These are phyloP conservation scores for Sebastes glaucus DNA, from an alignment of 2,797 vertebrate species.

Conservation along the genomic window DNA sequence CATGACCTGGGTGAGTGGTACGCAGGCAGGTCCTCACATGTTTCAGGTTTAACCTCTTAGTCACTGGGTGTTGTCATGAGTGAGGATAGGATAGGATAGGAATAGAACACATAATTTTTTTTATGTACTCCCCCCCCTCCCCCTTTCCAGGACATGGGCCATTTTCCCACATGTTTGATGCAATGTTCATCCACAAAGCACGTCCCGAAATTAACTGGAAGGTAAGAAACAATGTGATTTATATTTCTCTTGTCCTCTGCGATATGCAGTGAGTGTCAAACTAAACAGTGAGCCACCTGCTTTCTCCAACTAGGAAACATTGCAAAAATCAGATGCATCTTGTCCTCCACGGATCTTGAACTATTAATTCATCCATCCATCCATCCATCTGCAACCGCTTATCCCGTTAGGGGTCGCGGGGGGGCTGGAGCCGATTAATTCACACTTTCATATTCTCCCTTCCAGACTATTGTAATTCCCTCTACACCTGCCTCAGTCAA, in stretches of 20 bases:
- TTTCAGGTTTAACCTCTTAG: neutral
- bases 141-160: constrained; percentile 91
- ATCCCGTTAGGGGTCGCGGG: too few relatives aligned
- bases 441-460: too few relatives aligned
- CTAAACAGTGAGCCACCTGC: neutral
- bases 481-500: too few relatives aligned
- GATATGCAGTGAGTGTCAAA: neutral
- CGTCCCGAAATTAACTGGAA: constrained; percentile 86
- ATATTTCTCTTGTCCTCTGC: neutral
- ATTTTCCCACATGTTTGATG: constrained; percentile 97
- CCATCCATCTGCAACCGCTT: too few relatives aligned
- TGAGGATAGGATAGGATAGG: neutral
- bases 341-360: too few relatives aligned
- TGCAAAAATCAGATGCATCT: too few relatives aligned
- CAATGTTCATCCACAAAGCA: constrained; percentile 90
- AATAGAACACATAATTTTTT: neutral
- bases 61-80: neutral
- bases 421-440: too few relatives aligned
- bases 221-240: constrained; percentile 73
- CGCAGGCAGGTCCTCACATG: neutral
- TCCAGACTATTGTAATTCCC: too few relatives aligned
- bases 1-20: constrained; percentile 93
- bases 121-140: neutral
- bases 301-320: too few relatives aligned
- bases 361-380: too few relatives aligned